Conservation (phyloP, 2,888 invertebrate genomes). For the Dorcus hopei region DNA sequence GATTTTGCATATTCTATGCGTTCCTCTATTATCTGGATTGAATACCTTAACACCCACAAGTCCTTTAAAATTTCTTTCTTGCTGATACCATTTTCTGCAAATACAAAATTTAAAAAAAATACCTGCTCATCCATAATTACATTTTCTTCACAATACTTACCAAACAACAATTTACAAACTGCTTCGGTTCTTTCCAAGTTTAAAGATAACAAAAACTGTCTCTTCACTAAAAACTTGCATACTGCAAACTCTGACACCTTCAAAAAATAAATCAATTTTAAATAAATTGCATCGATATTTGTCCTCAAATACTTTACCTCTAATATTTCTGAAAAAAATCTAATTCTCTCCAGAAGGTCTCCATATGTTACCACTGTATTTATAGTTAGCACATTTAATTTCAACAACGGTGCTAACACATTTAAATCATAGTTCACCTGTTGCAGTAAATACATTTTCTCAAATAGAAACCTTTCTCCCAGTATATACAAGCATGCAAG, state of each 20-base stretch:
- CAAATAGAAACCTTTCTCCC: constrained; percentile 25
- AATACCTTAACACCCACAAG: constrained; percentile 49
- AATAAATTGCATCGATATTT: background rate
- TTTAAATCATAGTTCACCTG: constrained; percentile 33
- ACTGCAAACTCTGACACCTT: constrained; percentile 32
- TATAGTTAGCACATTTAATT: constrained; percentile 23
- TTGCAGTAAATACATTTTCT: constrained; percentile 33
- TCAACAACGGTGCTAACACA: constrained; percentile 31
- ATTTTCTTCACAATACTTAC: background rate
- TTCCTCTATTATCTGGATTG: constrained; percentile 33
- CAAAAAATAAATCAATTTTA: constrained; percentile 19
- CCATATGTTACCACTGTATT: constrained; percentile 20
- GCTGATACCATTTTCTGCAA: constrained; percentile 11
- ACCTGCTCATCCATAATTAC: constrained; percentile 20
- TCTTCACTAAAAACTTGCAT: constrained; percentile 25
- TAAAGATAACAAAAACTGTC: constrained; percentile 25
- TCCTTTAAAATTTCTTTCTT: constrained; percentile 44
- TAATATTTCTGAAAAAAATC: constrained; percentile 28
- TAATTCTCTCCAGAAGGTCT: constrained; percentile 24
- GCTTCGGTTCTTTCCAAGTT: constrained; percentile 15
- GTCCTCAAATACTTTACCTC: constrained; percentile 23
- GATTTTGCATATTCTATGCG: constrained; percentile 40
- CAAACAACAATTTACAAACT: background rate
- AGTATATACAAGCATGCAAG: constrained; percentile 37
- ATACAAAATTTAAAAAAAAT: background rate